Evolutionary conservation across 2,113 vertebrate genomes (phyloP).

Genomic region (Puffinus mauretanicus): DNA sequence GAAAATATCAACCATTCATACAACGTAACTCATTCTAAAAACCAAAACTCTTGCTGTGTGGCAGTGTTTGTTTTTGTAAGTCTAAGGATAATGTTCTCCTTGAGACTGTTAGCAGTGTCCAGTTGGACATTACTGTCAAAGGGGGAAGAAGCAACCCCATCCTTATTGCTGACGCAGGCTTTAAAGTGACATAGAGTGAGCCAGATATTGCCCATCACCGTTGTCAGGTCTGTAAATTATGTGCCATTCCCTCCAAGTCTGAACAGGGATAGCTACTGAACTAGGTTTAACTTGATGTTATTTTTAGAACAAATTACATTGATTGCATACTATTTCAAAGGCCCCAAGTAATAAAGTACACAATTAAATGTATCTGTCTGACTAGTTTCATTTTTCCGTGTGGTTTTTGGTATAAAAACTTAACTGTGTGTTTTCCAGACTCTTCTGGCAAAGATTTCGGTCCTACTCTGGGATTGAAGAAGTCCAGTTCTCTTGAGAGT

Average conservation of each 20-base stretch:
- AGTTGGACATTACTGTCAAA: neutral
- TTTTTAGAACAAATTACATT: conserved; percentile 44
- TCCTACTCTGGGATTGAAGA: conserved; percentile 94
- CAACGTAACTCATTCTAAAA: neutral
- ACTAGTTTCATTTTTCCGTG: neutral
- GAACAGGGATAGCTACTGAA: neutral
- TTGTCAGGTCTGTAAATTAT: neutral
- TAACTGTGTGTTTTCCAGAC: conserved; percentile 64
- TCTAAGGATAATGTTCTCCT: neutral
- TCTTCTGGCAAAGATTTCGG: conserved; percentile 82
- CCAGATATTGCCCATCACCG: neutral
- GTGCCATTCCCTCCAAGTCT: neutral
- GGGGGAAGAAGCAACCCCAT: neutral
- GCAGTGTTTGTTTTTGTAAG: neutral
- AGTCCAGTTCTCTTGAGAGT: conserved; percentile 96
- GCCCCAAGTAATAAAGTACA: conserved; percentile 19
- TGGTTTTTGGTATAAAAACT: neutral
- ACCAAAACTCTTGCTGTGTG: neutral
- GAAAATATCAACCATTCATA: neutral
- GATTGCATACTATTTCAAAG: conserved; percentile 29
- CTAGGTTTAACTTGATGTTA: conserved; percentile 24
- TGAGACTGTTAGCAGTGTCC: neutral
- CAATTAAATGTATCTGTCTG: neutral
- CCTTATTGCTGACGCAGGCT: neutral
- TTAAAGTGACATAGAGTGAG: neutral